phyloP scores from a whole-genome alignment of 2,888 invertebrate genomes.

The Drosophila buzzatii region DNA sequence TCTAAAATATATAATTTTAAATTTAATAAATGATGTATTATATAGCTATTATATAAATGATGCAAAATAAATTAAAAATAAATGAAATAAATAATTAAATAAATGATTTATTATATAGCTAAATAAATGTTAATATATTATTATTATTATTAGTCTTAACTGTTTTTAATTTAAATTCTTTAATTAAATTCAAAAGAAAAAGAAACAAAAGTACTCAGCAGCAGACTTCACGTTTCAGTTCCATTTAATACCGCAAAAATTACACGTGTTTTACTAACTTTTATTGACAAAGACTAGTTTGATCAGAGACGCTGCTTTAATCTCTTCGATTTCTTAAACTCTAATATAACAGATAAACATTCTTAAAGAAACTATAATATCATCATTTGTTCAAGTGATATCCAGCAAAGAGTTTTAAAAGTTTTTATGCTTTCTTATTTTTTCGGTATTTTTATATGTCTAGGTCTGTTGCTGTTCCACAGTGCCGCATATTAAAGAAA shows the following conservation, averaged over 20 bases:
- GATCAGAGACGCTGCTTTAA: not conserved
- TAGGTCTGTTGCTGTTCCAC: not conserved
- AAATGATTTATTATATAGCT: not conserved
- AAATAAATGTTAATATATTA: not conserved
- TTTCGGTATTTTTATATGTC: not conserved
- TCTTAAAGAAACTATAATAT: too few species aligned
- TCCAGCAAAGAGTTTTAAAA: not conserved
- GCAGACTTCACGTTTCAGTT: not conserved
- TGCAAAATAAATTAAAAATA: too few species aligned
- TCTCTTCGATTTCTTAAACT: too few species aligned
- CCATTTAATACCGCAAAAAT: too few species aligned
- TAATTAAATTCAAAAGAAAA: too few species aligned
- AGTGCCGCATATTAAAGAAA: constrained; percentile 19
- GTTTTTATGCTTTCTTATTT: too few species aligned
- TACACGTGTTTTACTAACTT: too few species aligned
- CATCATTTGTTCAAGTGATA: not conserved
- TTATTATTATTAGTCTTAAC: not conserved
- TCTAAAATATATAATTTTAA: too few species aligned
- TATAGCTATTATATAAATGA: not conserved
- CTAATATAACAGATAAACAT: too few species aligned
- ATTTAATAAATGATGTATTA: not conserved
- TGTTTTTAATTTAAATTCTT: not conserved
- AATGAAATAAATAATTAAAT: too few species aligned
- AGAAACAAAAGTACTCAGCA: too few species aligned
- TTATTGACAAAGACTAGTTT: too few species aligned